These are phyloP conservation scores for Harpagifer antarcticus DNA, from an alignment of 2,797 vertebrate genomes.

Conservation along the genomic window DNA sequence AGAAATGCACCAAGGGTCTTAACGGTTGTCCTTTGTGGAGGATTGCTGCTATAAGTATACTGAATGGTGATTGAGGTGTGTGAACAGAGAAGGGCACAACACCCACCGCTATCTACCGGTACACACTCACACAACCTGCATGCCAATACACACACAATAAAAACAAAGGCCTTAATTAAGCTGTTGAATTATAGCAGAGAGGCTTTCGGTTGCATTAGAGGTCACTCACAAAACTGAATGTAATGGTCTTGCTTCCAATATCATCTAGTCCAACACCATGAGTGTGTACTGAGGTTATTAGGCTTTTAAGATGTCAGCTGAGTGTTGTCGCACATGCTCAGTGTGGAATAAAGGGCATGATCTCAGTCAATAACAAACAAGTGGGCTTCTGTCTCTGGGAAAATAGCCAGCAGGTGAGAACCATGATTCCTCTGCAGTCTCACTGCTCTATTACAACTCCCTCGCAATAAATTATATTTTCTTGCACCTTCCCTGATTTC, in stretches of 20 bases:
- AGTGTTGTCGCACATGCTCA: conserved; percentile 23
- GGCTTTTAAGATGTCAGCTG: conserved; percentile 8
- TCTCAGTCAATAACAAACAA: conserved; percentile 55
- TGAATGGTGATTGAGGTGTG: conserved; percentile 46
- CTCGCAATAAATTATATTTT: conserved; percentile 44
- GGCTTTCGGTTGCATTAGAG: conserved; percentile 45
- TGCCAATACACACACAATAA: conserved; percentile 15
- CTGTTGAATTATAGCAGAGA: conserved; percentile 43
- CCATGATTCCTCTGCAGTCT: conserved; percentile 23
- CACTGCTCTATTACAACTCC: conserved; percentile 23
- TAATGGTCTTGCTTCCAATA: conserved; percentile 41
- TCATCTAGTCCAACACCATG: conserved; percentile 32
- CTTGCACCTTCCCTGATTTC: conserved; percentile 31
- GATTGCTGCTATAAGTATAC: conserved; percentile 55
- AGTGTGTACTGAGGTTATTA: conserved; percentile 34
- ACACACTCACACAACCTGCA: no score
- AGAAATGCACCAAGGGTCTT: conserved; percentile 55
- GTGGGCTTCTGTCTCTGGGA: conserved; percentile 24
- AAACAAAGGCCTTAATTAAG: conserved; percentile 44
- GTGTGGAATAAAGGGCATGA: conserved; percentile 45
- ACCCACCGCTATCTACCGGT: not conserved
- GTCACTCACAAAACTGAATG: conserved; percentile 41
- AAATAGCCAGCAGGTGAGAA: conserved; percentile 51
- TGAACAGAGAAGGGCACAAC: conserved; percentile 45
- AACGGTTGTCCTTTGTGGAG: conserved; percentile 49